Evolutionary conservation across 1,140 invertebrate species (phyloP), one percentile per base, ranked within the genome.

Genomic region (Drosophila albomicans): DNA sequence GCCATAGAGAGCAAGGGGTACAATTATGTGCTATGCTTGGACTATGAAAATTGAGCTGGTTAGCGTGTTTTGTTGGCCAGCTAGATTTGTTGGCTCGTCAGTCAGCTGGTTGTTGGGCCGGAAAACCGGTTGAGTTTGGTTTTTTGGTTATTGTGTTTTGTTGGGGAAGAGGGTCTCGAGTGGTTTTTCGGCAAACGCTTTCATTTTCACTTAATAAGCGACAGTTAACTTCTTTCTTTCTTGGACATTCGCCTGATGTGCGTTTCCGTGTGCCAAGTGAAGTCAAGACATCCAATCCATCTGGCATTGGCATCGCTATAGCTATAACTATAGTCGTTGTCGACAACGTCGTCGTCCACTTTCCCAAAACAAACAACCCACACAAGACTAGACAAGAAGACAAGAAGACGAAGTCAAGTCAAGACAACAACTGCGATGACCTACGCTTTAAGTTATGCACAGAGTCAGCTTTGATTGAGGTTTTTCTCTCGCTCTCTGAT

Each of bases 131-230:
- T 87, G 51, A 72, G 38, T 43, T 35, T 54, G 69, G 38, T 43
- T 35, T 54, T 30, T 56, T 15, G n/a, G 32, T 56, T 56, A 7
- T n/a, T 52, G 25, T 58, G 57, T 68, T 69, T 70, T 74, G 61
- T 59, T 63, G 35, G 13, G 28, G 63, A 65, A 64, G 66, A 56
- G 61, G 63, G 35, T 73, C 58, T 68, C 67, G 38, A 67, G 69
- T 67, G 59, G 56, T 56, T 79, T 79, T 82, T 77, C 74, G 74
- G 84, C 81, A 89, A 89, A 85, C 79, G 85, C 86, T 89, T 89
- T 89, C 85, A 90, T 89, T 89, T 89, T 89, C 85, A 89, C 81
- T 89, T 89, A 89, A 89, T 90, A 81, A 88, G 85, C 85, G 70
- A 79, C 85, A 89, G 86, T 89, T 89, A 85, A 81, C 81, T 88